Conservation (phyloP, 2,797 vertebrate species). For the Chaetodon trifasciatus region DNA sequence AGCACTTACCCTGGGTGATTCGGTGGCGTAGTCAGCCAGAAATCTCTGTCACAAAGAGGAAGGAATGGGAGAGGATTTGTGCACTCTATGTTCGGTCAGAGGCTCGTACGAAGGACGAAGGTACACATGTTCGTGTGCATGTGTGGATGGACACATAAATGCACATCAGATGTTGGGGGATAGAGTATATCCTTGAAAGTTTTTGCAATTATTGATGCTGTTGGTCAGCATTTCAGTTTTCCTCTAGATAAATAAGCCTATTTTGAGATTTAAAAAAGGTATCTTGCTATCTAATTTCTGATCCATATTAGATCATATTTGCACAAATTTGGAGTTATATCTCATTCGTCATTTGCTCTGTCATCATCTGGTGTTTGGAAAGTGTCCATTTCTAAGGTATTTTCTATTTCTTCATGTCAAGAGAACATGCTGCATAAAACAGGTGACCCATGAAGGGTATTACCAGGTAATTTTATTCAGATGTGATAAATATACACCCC, state of each 20-base stretch:
- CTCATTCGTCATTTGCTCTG: neutral
- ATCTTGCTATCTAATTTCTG: neutral
- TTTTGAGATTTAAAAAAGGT: neutral
- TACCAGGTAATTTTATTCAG: slow-evolving; percentile 8
- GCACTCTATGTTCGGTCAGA: slow-evolving; percentile 19
- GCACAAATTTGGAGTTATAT: neutral
- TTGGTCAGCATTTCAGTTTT: slow-evolving; percentile 1
- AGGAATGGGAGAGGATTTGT: slow-evolving; percentile 47
- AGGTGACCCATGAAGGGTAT: neutral
- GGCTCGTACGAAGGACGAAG: neutral
- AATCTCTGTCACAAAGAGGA: slow-evolving; percentile 43
- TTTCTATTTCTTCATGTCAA: slow-evolving; percentile 5
- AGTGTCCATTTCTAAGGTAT: neutral
- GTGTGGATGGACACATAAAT: neutral
- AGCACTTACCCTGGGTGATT: slow-evolving; percentile 47
- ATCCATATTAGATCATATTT: neutral
- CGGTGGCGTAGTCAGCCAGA: slow-evolving; percentile 31
- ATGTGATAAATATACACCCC: neutral
- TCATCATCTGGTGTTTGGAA: slow-evolving; percentile 1
- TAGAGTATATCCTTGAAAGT: slow-evolving; percentile 35
- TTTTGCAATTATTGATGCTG: slow-evolving; percentile 10
- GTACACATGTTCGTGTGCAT: neutral
- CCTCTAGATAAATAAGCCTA: neutral
- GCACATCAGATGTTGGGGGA: slow-evolving; percentile 1
- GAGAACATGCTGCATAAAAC: neutral